A percentile compares a stretch with the other conserved stretches of the same genome.
Conservation (phyloP, 2,888 invertebrate genomes). For the Drosophila koepferae region DNA sequence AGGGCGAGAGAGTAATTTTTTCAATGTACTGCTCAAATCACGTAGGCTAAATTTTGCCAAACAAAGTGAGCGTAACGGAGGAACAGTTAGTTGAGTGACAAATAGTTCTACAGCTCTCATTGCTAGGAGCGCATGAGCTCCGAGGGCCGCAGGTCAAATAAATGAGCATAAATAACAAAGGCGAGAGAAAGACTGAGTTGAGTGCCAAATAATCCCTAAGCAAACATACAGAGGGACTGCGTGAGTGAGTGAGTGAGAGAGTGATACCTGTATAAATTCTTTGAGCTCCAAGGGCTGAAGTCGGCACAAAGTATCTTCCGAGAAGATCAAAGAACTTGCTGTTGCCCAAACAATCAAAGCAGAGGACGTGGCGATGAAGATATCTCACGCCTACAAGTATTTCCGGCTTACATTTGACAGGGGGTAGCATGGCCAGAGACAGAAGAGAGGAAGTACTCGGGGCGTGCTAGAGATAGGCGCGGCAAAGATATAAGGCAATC, state of each 20-base stretch:
- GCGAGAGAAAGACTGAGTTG: not conserved
- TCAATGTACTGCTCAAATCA: not conserved
- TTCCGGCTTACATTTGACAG: constrained; percentile 68
- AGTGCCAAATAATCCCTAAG: constrained; percentile 6
- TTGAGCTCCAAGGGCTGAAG: constrained; percentile 35
- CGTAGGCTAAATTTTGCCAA: not conserved
- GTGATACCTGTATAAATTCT: constrained; percentile 72
- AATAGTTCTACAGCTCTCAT: not conserved
- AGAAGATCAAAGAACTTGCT: constrained; percentile 40
- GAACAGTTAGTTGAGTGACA: constrained; percentile 1
- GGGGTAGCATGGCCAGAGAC: constrained; percentile 10
- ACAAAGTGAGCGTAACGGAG: not conserved
- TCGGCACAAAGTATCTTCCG: constrained; percentile 49
- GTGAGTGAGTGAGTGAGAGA: constrained; percentile 18
- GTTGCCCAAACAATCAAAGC: constrained; percentile 24
- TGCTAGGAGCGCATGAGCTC: not conserved
- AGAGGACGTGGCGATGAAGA: constrained; percentile 60
- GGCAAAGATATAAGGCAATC: constrained; percentile 7
- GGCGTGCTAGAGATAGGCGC: constrained; percentile 37
- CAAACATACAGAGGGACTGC: constrained; percentile 3
- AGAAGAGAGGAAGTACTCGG: constrained; percentile 56
- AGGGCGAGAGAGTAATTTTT: not conserved
- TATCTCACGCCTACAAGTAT: constrained; percentile 80
- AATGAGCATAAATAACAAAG: not conserved
- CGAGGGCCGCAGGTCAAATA: not conserved